Evolutionary conservation across 2,797 vertebrate genomes (phyloP).

Genomic region (Dermochelys coriacea): DNA sequence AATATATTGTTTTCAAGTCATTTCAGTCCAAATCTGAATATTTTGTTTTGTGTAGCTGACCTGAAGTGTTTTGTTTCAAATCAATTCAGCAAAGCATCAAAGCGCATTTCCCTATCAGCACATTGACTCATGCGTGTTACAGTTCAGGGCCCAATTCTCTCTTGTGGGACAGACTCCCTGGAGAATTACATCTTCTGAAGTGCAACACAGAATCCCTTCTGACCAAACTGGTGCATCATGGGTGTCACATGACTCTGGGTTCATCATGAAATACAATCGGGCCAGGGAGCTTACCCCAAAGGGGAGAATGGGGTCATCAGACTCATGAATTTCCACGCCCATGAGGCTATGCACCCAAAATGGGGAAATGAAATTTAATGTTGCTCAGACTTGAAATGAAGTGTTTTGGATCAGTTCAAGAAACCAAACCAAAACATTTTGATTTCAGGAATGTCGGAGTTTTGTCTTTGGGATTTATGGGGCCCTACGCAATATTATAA

Average conservation of each 20-base stretch:
- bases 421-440: neutral
- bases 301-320: accelerated
- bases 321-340: accelerated
- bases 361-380: neutral
- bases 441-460: neutral
- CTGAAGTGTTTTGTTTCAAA: neutral
- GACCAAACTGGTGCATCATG: neutral
- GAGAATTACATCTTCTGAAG: neutral
- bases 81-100: neutral
- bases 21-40: neutral
- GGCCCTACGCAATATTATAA: too few relatives aligned
- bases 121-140: neutral
- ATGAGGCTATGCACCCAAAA: neutral
- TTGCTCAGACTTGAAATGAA: neutral
- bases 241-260: neutral
- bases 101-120: neutral
- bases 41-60: too few relatives aligned
- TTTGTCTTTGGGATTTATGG: neutral
- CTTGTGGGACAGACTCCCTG: neutral
- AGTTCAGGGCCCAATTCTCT: neutral
- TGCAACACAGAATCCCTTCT: neutral
- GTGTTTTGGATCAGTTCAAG: accelerated
- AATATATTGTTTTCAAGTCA: neutral
- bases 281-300: neutral
- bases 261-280: too few relatives aligned